Base-by-base conservation (phyloP, 2,888 invertebrate species). In the Hirtodrosophila confusa region DNA sequence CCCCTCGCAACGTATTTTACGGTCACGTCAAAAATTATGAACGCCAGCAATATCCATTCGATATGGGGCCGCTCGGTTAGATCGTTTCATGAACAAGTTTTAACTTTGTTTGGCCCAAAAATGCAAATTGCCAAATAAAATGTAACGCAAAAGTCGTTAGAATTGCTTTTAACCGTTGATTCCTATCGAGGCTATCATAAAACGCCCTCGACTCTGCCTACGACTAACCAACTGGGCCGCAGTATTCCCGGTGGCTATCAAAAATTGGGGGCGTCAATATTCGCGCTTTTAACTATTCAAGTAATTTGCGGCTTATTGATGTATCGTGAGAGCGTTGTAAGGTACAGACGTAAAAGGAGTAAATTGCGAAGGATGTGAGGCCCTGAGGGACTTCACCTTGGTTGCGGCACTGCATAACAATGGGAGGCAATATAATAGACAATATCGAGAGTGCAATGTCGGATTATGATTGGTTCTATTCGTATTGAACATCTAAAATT, bases 11-110 rank as follows among this genome's bases (percentile, higher is more conserved):
- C 51, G 51, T 73, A 60, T 53, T 75, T 68, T 77, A 73, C 71
- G 58, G 64, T 36, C 80, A 68, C 53, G 54, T 75, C 76, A 49
- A 77, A 79, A 79, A 85, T 79, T 84, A 82, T 82, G 79, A 85
- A 69, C 66, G 57, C 76, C 64, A 36, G 31, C 67, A 49, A 62
- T 61, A 73, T 63, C n/a, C 56, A 79, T 65, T 74, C 39, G 66
- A 54, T 71, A 61, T 61, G 57, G 51, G 54, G 29, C 37, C 49
- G 61, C 39, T 48, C 35, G 39, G 47, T 48, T 51, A 29, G 24
- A 63, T 17, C 27, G 29, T 60, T 70, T 41, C 23, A 61, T 66
- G 47, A 69, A 58, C 72, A 39, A 74, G 66, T 64, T 73, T 37
- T 10, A 39, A 17, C 35, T 45, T 7, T 12, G 27, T 48, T 58